Evolutionary conservation across 1,140 invertebrate species (phyloP), one percentile per base, ranked within the genome.

Genomic region (Tetramorium parvispinum): DNA sequence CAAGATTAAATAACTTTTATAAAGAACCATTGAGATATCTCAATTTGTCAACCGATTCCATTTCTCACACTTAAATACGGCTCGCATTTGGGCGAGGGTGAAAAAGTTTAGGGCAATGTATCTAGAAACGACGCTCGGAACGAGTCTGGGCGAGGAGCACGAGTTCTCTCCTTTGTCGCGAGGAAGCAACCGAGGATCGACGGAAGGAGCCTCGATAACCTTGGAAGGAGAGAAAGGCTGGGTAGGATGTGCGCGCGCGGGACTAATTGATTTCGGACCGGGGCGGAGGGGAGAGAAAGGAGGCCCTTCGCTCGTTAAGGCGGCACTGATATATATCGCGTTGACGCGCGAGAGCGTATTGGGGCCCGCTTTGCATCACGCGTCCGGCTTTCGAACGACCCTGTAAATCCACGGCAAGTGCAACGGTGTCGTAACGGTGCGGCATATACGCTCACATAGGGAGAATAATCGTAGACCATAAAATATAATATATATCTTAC

Each of bases 211-310:
- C 68, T 83, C 43, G 79, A 75, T 83, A 75, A 83, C 79, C 79
- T 85, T 76, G 86, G 85, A 71, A 86, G 53, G 57, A 87, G 85
- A 79, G 65, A 88, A 71, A 85, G 81, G 81, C 37, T 85, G 61
- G 43, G 21, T 51, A 63, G 63, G 49, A 77, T 82, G 66, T 79
- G 71, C 59, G 75, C 57, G 75, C 68, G 71, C 59, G 68, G 55
- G 65, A 77, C 81, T 71, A 75, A 71, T 71, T 81, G 79, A 83
- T 83, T 83, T 83, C 79, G 66, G 24, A 18, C 78, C 77, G 27
- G 24, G 37, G 68, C n/a, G 27, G 46, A 55, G 57, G n/a, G 37
- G 0, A 43, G 7, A 40, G 16, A 18, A 40, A 53, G 63, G 10
- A 85, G 53, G 24, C 40, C 37, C 66, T 75, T 55, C 68, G 68